Evolutionary conservation across 2,797 vertebrate genomes (phyloP).

Genomic region (Epinephelus malabaricus): DNA sequence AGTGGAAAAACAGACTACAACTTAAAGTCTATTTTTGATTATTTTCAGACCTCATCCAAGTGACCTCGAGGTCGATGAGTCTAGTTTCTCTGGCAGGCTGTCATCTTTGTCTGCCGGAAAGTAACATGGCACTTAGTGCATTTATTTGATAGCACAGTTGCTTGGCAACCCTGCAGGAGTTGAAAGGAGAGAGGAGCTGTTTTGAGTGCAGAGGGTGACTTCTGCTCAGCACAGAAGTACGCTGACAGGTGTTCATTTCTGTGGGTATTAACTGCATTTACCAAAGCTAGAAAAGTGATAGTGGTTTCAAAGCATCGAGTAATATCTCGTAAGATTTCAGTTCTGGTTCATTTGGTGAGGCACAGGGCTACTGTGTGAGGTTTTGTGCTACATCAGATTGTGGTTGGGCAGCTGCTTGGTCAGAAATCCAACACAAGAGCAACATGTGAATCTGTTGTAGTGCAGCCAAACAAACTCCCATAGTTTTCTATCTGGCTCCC

Average conservation of each 20-base stretch:
- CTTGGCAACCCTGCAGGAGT: constrained; percentile 62
- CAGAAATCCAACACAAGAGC: background rate
- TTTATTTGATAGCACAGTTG: constrained; percentile 69
- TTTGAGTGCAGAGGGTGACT: constrained; percentile 28
- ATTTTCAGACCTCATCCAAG: constrained; percentile 11
- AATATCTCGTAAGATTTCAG: background rate
- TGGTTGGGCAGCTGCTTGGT: background rate
- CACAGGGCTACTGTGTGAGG: background rate
- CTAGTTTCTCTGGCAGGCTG: constrained; percentile 37
- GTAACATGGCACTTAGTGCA: constrained; percentile 61
- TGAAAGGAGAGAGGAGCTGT: constrained; percentile 11
- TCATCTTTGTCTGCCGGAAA: constrained; percentile 51
- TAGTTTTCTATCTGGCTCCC: background rate
- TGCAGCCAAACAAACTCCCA: background rate
- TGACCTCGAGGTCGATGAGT: constrained; percentile 45
- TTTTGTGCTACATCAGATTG: background rate
- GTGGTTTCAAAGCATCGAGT: background rate
- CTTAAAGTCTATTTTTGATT: constrained; percentile 25
- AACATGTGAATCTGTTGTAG: background rate
- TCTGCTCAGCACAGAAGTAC: constrained; percentile 28
- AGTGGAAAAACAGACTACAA: background rate
- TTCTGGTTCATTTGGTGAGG: background rate
- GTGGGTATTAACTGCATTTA: background rate
- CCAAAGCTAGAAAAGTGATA: constrained; percentile 1
- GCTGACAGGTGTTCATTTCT: constrained; percentile 31